Evolutionary conservation across 2,888 invertebrate species (phyloP), one percentile per base, ranked within the genome.

Genomic region (Junonia oenone): DNA sequence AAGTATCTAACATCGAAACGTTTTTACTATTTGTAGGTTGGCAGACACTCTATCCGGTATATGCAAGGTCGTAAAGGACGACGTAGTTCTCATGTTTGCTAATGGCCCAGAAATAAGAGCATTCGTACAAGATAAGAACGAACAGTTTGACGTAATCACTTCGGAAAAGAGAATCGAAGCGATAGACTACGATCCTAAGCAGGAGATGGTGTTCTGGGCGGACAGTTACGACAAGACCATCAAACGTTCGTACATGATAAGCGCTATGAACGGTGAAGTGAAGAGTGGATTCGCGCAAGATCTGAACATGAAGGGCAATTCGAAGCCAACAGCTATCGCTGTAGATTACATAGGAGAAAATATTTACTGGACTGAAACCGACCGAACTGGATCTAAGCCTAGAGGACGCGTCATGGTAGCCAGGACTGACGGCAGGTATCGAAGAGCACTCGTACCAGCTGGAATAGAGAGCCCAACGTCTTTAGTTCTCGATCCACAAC

Each of bases 341-440:
- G 93, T 99, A 0, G 99, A 99, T 81, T 99, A 98, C 95, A 91
- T 98, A 14, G 97, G 96, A 5, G 95, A 96, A 59, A 98, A 98
- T 80, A 85, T 99, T 0, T 99, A 98, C 81, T 99, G 98, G 98
- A 95, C 97, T 0, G 98, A 98, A 78, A 92, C 93, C 0, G 95
- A 96, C 63, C 83, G 94, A 51, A 93, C 94, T 0, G 94, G 94
- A 0, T 92, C 94, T 0, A 95, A 95, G 68, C 94, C 95, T 0
- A 89, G 94, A 56, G 96, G 96, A 0, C 92, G 95, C 53, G 93
- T 99, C 1, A 95, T 98, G 93, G 96, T 98, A 0, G 94, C 97
- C 0, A 94, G 95, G 66, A 93, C 96, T 0, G 98, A 99, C 74
- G 98, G 98, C 0, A 91, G 98, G 29, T 98, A 98, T 75, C 88